Conservation (phyloP, 1,140 invertebrate species). For the Aleiodes sp. region DNA sequence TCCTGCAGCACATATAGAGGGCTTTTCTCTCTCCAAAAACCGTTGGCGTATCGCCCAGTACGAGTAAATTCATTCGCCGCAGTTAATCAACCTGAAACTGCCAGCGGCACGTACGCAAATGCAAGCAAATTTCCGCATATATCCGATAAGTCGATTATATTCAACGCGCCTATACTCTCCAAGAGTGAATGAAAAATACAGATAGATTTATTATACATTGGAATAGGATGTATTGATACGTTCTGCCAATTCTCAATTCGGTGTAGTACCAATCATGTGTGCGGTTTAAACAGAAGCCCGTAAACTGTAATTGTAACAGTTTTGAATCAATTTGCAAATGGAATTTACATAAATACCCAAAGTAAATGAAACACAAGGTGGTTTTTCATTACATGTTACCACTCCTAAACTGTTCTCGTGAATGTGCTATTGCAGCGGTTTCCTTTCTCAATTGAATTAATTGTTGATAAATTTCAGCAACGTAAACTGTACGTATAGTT, state of each 20-base stretch:
- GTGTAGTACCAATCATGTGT: constrained; percentile 9
- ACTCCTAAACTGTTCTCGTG: not conserved
- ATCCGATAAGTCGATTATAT: constrained; percentile 22
- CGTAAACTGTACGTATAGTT: too few species aligned
- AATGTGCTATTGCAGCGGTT: not conserved
- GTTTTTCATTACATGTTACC: not conserved
- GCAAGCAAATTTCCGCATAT: constrained; percentile 6
- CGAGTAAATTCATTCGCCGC: constrained; percentile 4
- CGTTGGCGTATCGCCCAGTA: constrained; percentile 2
- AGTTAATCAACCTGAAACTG: constrained; percentile 5
- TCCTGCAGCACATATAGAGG: not conserved
- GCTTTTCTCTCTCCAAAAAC: not conserved
- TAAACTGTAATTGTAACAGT: constrained; percentile 41
- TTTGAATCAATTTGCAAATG: constrained; percentile 41
- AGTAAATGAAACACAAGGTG: constrained; percentile 1
- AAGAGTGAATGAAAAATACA: constrained; percentile 6
- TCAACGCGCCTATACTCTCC: not conserved
- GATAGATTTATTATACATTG: not conserved
- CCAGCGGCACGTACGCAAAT: not conserved
- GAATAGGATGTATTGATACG: not conserved
- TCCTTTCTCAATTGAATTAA: not conserved
- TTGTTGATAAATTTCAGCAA: too few species aligned
- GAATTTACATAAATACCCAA: constrained; percentile 51
- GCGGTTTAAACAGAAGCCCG: constrained; percentile 37
- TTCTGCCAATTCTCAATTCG: not conserved